Base-by-base conservation (phyloP, 2,888 invertebrate species). In the Shargacucullia verbasci region DNA sequence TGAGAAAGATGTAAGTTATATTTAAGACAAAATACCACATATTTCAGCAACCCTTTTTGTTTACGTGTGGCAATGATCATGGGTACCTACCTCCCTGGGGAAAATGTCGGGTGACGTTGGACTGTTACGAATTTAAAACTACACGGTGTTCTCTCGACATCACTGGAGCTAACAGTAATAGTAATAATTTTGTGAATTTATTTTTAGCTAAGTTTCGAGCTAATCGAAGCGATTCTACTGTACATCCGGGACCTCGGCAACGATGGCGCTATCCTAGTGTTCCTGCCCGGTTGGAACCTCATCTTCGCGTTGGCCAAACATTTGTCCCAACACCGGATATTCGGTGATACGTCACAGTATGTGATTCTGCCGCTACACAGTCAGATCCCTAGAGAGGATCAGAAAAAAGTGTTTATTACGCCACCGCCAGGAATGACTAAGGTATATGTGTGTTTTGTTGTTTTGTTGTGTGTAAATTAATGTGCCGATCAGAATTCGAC, bases 281-380 rank as follows among this genome's bases (percentile, higher is more conserved):
- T 99, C 87, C 93, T 99, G 0, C 99, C 99, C 0, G 99, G 99
- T 0, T 99, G 99, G 99, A 99, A 98, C 92, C 93, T 99, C 11
- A 99, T 99, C 79, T 98, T 98, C 89, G 97, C 98, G 0, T 93
- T 99, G 47, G 96, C 98, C 96, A 97, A 97, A 83, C 97, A 96
- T 80, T 93, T 99, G 31, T 71, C 63, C 11, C 96, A 97, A 78
- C 97, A 97, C 83, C 95, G 76, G 0, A 82, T 86, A 15, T 98
- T 98, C 84, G 96, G 97, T 69, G 91, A 95, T 78, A 66, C 73
- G 4, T 84, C 94, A 0, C 90, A 95, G 27, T 99, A 97, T 83
- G 89, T 96, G 2, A 96, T 99, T 50, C 94, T 99, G 64, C 99
- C 99, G 0, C 95, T 99, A n/a, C 99, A 99, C 89, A 99, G 99